These are phyloP conservation scores for Cololabis saira DNA, from an alignment of 2,113 vertebrate species.

Conservation along the genomic window DNA sequence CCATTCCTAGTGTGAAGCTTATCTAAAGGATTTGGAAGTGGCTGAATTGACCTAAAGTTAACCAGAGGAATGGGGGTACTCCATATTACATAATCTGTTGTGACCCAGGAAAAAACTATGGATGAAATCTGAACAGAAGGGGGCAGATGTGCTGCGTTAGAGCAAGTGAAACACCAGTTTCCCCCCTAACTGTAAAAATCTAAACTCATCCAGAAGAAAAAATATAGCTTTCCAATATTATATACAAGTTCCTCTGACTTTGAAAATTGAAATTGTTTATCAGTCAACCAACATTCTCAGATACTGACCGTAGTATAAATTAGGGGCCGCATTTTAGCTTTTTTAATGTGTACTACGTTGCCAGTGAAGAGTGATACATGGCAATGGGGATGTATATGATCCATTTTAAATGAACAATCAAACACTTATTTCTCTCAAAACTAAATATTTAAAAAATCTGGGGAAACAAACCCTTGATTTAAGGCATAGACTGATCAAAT, in stretches of 20 bases:
- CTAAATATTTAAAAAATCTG: too few species aligned
- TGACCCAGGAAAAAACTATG: neutral
- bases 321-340: too few species aligned
- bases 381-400: too few species aligned
- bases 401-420: too few species aligned
- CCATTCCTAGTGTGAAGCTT: neutral
- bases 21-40: neutral
- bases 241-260: neutral
- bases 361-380: too few species aligned
- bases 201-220: neutral
- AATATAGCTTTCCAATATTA: neutral
- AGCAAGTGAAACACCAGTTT: too few species aligned
- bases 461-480: too few species aligned
- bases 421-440: too few species aligned
- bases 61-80: neutral
- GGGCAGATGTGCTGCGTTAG: neutral
- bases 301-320: too few species aligned
- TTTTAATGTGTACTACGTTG: too few species aligned
- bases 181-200: neutral
- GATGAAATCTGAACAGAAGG: too few species aligned
- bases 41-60: neutral
- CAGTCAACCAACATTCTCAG: neutral
- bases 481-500: too few species aligned
- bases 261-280: neutral
- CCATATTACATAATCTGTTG: neutral